Conservation (phyloP, 2,888 invertebrate species). For the Automeris io region DNA sequence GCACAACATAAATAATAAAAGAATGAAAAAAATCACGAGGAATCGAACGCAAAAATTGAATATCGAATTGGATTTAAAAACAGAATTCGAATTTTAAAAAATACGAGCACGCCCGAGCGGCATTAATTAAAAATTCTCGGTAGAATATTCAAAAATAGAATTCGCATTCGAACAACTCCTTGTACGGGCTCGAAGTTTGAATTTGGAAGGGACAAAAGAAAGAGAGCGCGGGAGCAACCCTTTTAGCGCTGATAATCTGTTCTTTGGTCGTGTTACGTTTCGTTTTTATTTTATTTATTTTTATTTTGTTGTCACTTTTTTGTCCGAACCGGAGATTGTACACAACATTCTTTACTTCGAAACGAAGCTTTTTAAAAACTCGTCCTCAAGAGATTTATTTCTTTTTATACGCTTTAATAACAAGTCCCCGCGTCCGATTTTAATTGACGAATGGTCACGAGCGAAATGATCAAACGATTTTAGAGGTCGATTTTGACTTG, state of each 20-base stretch:
- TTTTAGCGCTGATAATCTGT: constrained; percentile 78
- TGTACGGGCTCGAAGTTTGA: constrained; percentile 74
- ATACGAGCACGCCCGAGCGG: constrained; percentile 70
- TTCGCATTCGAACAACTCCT: constrained; percentile 76
- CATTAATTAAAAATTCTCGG: constrained; percentile 78
- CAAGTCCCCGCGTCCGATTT: constrained; percentile 59
- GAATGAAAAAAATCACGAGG: constrained; percentile 31
- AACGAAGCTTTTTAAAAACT: constrained; percentile 74
- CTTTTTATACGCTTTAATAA: constrained; percentile 67
- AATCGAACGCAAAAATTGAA: constrained; percentile 76
- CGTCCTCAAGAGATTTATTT: constrained; percentile 58
- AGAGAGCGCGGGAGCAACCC: constrained; percentile 75
- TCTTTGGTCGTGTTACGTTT: constrained; percentile 69
- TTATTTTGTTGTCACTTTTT: constrained; percentile 76
- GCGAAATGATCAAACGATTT: constrained; percentile 50
- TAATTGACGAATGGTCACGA: constrained; percentile 72
- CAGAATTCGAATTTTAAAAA: constrained; percentile 73
- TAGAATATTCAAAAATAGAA: constrained; percentile 78
- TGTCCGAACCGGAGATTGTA: constrained; percentile 74
- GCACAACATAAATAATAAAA: constrained; percentile 75
- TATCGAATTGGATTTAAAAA: constrained; percentile 73
- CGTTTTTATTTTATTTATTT: constrained; percentile 68
- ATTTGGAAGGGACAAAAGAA: constrained; percentile 75
- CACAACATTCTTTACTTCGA: constrained; percentile 77
- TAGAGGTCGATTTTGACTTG: constrained; percentile 48